phyloP scores from a whole-genome alignment of 64 coral and sea anemone genomes.

The Orbicella faveolata region DNA sequence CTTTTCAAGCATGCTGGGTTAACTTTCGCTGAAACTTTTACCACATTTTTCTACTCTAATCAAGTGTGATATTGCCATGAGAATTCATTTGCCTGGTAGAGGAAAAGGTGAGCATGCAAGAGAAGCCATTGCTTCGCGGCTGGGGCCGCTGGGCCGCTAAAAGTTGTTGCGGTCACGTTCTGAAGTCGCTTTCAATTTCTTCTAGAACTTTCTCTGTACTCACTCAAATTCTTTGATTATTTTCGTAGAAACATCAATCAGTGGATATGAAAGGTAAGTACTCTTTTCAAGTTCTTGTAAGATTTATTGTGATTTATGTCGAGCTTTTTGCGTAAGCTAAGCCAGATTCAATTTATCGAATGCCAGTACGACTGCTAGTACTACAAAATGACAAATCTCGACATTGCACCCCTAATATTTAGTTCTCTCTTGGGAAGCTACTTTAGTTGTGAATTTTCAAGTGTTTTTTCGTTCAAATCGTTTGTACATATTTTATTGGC shows the following conservation, averaged over 20 bases:
- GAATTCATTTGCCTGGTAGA: conserved; percentile 26
- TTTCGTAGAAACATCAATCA: conserved; percentile 1
- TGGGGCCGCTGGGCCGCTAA: too few relatives aligned
- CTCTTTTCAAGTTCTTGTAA: not conserved
- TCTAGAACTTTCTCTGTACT: not conserved
- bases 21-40: not conserved
- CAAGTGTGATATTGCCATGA: not conserved
- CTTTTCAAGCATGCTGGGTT: not conserved
- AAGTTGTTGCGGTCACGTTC: not conserved
- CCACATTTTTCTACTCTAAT: not conserved
- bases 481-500: conserved; percentile 16
- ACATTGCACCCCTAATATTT: not conserved
- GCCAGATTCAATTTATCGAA: too few relatives aligned
- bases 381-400: not conserved
- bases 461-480: not conserved
- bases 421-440: not conserved
- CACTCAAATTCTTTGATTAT: not conserved
- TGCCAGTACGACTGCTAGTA: too few relatives aligned
- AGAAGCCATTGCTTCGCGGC: too few relatives aligned
- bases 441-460: not conserved
- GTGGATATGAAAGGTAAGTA: conserved; percentile 43
- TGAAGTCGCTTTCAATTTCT: not conserved
- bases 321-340: too few relatives aligned
- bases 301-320: too few relatives aligned
- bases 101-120: conserved; percentile 9